phyloP scores from a whole-genome alignment of 2,888 invertebrate genomes.

The Dryococelus australis region DNA sequence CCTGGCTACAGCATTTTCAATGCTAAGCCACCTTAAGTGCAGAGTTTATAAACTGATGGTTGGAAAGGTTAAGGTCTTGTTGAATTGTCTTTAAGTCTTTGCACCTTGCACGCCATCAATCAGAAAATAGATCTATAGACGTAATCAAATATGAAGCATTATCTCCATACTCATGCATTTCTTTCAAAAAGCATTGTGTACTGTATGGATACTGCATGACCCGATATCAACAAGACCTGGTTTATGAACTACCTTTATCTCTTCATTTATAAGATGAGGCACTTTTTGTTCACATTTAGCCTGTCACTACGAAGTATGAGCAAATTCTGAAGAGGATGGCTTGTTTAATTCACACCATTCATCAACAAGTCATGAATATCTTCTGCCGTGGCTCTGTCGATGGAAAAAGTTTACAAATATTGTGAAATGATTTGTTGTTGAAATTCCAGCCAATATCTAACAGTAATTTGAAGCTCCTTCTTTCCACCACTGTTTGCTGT shows the following conservation, averaged over 20 bases:
- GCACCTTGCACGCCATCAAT: background rate
- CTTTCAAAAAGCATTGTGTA: background rate
- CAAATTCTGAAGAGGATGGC: background rate
- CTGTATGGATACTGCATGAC: background rate
- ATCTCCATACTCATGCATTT: background rate
- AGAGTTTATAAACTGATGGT: background rate
- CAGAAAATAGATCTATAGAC: background rate
- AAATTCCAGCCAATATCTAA: background rate
- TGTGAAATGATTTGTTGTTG: background rate
- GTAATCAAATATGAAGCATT: background rate
- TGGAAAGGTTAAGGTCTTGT: background rate
- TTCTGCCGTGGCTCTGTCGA: background rate
- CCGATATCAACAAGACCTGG: background rate
- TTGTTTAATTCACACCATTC: background rate
- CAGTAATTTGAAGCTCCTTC: conserved; percentile 9
- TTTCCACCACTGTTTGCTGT: background rate
- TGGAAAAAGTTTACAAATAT: background rate
- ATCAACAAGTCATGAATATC: background rate
- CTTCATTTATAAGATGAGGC: background rate
- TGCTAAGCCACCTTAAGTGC: background rate
- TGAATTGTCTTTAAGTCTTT: background rate
- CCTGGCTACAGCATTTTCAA: background rate
- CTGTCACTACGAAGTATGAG: background rate
- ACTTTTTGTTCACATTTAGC: background rate
- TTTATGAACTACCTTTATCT: background rate